A percentile compares a stretch with the other conserved stretches of the same genome.
Conservation (phyloP, 2,113 vertebrate genomes). For the Dromas ardeola region DNA sequence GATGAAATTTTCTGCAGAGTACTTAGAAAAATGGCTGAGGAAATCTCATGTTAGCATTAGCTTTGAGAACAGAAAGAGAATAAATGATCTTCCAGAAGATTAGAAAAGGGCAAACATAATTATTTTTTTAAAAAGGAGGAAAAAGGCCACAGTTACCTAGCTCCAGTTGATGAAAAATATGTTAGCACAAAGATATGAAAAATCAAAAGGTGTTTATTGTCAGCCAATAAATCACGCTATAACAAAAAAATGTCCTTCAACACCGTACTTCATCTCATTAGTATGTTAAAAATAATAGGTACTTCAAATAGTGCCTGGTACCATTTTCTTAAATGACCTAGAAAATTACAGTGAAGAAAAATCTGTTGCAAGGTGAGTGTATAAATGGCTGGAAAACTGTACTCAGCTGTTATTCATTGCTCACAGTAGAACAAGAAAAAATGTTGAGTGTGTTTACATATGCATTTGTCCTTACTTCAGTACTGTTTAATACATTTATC, state of each 20-base stretch:
- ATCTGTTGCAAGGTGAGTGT: not conserved
- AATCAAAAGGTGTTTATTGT: not conserved
- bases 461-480: not conserved
- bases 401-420: not conserved
- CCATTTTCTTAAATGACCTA: not conserved
- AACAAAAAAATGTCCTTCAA: not conserved
- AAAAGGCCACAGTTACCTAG: not conserved
- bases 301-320: not conserved
- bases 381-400: not conserved
- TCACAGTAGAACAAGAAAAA: not conserved
- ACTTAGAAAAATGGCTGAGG: not conserved
- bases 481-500: not conserved
- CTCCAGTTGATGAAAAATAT: not conserved
- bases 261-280: not conserved
- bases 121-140: not conserved
- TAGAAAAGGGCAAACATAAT: not conserved
- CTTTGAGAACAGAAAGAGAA: not conserved
- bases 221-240: not conserved
- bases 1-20: not conserved
- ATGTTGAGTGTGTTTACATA: not conserved
- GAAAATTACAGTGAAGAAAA: slow-evolving; percentile 2
- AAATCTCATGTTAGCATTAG: not conserved
- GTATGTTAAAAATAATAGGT: not conserved
- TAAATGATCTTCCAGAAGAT: not conserved
- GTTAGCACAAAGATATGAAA: not conserved